Percentiles rank a stretch among this genome's conserved stretches.
Conservation (phyloP, 2,113 vertebrate genomes). For the Empidonax alnorum region DNA sequence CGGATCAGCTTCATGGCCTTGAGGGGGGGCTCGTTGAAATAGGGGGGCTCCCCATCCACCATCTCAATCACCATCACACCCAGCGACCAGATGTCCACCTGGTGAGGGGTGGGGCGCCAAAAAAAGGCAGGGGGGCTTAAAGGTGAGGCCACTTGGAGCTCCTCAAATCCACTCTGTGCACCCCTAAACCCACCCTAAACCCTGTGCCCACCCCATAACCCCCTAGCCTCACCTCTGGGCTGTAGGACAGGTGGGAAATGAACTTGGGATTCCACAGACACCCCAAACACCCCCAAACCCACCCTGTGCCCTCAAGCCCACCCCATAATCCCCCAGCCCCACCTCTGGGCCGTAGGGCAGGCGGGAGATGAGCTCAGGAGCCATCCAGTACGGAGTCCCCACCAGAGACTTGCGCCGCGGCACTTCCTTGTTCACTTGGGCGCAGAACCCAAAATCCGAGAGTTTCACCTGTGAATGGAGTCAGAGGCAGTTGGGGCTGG, state of each 20-base stretch:
- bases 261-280: slow-evolving; percentile 35
- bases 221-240: slow-evolving; percentile 76
- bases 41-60: slow-evolving; percentile 95
- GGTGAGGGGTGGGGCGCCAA: fast-evolving
- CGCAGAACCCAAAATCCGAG: slow-evolving; percentile 94
- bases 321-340: background rate
- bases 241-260: slow-evolving; percentile 85
- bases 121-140: background rate
- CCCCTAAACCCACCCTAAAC: background rate
- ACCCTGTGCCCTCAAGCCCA: fast-evolving
- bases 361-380: slow-evolving; percentile 90
- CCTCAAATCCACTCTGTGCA: fast-evolving
- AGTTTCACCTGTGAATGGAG: slow-evolving; percentile 81
- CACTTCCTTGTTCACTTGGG: slow-evolving; percentile 92
- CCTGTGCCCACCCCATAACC: background rate
- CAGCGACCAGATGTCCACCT: slow-evolving; percentile 96
- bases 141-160: background rate
- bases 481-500: fast-evolving
- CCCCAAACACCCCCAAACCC: too few relatives aligned
- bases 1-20: slow-evolving; percentile 99
- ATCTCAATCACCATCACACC: slow-evolving; percentile 98
- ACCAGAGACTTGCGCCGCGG: slow-evolving; percentile 89
- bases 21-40: slow-evolving; percentile 94
- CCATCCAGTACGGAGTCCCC: slow-evolving; percentile 94
- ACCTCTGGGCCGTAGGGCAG: slow-evolving; percentile 88